Evolutionary conservation across 2,113 vertebrate genomes (phyloP), one percentile per base, ranked within the genome.

Genomic region (Phylloscopus whistleri): DNA sequence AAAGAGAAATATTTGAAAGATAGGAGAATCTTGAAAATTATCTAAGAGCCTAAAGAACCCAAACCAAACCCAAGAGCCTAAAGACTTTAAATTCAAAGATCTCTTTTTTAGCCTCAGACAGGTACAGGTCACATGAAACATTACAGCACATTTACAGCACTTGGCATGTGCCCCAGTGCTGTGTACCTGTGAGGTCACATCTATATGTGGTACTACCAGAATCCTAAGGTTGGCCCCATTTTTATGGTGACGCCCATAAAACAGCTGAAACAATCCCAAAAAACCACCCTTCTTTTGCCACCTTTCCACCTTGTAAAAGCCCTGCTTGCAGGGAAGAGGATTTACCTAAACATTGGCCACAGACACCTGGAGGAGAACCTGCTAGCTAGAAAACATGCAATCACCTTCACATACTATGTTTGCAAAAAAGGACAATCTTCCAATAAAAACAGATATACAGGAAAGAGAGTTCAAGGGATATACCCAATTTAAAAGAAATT

Each of bases 211-310:
- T 1, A n/a, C 56, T 3, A 6, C 1, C 31, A 70, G 10, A 48
- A 41, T 11, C 52, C 77, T 21, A 69, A 69, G 3, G 1, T 0
- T 33, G 23, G 13, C 51, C 41, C 20, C 0, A 0, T 37, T 22
- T 84, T 78, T 55, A 63, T 1, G 1, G 18, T 39, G 52, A 53
- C 1, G 0, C 10, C 33, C 63, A 56, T 27, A 52, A 69, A 78
- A 23, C 33, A 69, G 22, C 16, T 53, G 55, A n/a, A 53, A 62
- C 28, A 51, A 88, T 8, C 26, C 44, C 53, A 75, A 70, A 23
- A 0, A 3, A 20, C 4, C 1, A 1, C 15, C 56, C 22, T 74
- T 39, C 24, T 62, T 44, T 39, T 35, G 31, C 44, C 48, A 68
- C 31, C 21, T 72, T 56, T 49, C 64, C n/a, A n/a, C 10, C 20